Evolutionary conservation across 2,113 vertebrate species (phyloP).

Genomic region (Cryptoleucopteryx plumbea): DNA sequence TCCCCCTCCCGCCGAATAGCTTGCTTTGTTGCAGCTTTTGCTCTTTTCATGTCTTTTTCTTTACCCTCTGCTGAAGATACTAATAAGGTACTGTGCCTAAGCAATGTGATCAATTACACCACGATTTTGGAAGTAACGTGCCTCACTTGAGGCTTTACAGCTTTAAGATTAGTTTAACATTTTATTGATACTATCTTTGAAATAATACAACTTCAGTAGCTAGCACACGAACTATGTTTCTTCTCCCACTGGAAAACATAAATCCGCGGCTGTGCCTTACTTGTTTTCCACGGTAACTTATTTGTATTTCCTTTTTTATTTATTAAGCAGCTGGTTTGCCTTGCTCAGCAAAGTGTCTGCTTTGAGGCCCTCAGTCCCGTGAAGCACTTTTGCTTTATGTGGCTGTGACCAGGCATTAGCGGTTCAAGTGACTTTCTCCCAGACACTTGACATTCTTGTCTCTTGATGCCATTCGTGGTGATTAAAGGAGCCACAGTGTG

Average conservation of each 20-base stretch:
- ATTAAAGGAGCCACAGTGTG: neutral
- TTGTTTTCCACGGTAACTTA: neutral
- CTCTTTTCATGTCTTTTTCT: neutral
- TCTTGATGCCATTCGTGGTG: neutral
- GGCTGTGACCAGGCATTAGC: neutral
- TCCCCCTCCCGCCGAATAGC: neutral
- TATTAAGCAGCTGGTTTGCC: neutral
- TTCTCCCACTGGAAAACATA: neutral
- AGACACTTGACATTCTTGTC: neutral
- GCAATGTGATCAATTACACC: neutral
- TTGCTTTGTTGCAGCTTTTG: neutral
- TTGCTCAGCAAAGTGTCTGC: neutral
- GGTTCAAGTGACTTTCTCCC: neutral
- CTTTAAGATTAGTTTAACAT: neutral
- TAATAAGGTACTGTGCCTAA: neutral
- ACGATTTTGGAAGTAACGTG: neutral
- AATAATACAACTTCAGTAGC: neutral
- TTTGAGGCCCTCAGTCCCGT: rapidly evolving
- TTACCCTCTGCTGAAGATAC: neutral
- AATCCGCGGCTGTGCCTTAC: neutral
- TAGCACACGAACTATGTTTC: neutral
- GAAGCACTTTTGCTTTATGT: neutral
- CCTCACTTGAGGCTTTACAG: neutral
- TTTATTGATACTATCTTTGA: neutral
- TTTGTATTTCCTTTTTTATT: neutral